Conservation (phyloP, 2,797 vertebrate genomes). For the Acrossocheilus fasciatus region DNA sequence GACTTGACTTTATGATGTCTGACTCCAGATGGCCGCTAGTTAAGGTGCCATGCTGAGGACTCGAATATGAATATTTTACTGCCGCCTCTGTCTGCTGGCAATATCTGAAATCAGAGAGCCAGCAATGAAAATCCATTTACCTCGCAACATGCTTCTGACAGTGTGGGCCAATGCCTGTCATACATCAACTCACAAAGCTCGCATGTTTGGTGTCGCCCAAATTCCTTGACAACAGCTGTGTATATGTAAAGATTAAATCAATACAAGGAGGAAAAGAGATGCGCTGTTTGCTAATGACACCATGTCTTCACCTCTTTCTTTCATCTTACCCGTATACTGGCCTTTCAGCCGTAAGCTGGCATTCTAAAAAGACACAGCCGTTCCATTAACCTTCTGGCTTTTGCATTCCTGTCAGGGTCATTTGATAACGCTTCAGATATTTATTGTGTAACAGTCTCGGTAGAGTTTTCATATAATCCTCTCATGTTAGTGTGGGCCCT, state of each 20-base stretch:
- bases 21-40: slow-evolving; percentile 70
- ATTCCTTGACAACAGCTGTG: slow-evolving; percentile 87
- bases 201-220: slow-evolving; percentile 77
- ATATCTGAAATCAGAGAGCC: slow-evolving; percentile 59
- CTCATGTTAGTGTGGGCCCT: background rate
- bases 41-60: slow-evolving; percentile 68
- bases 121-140: slow-evolving; percentile 62
- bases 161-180: slow-evolving; percentile 66
- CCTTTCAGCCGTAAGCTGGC: slow-evolving; percentile 61
- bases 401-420: background rate
- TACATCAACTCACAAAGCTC: slow-evolving; percentile 73
- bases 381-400: slow-evolving; percentile 64
- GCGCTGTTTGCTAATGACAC: slow-evolving; percentile 61
- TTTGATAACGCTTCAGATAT: background rate
- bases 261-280: slow-evolving; percentile 64
- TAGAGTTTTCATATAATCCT: background rate
- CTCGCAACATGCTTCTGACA: slow-evolving; percentile 58
- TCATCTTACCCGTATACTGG: slow-evolving; percentile 77
- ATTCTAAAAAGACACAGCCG: slow-evolving; percentile 60
- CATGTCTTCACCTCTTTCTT: slow-evolving; percentile 67
- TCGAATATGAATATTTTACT: slow-evolving; percentile 73
- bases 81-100: slow-evolving; percentile 50
- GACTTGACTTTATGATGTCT: slow-evolving; percentile 54
- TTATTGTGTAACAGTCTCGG: slow-evolving; percentile 9
- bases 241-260: slow-evolving; percentile 82